Evolutionary conservation across 92 coral and sea anemone genomes (phyloP), one percentile per base, ranked within the genome.

Genomic region (Epizoanthus stellaris): DNA sequence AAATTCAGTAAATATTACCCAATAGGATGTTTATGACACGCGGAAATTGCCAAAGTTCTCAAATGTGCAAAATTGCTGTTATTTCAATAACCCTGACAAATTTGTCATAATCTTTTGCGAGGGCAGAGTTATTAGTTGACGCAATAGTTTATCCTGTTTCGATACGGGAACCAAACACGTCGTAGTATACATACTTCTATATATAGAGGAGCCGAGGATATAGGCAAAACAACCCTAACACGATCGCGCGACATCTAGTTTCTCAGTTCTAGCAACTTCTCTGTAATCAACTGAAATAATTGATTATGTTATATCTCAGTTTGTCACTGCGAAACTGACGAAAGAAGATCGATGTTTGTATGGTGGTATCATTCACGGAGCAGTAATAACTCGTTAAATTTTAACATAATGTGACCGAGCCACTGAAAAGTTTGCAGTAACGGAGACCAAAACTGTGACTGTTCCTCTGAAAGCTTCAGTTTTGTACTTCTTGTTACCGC

Each of bases 331-430:
- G 14, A 43, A 45, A 45, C 58, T 30, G 34, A 79, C 58, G 17
- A 36, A 61, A 62, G 3, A 16, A 70, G 12, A 4, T 19, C 38
- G 20, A 49, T 2, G 56, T 49, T 30, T 15, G 23, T 17, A 79
- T 4, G 83, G 71, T 79, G 72, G 83, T 70, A 19, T 13, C 15
- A 79, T 79, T 79, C 71, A 40, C 14, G 4, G 42, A 63, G 1
- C 49, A 38, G 42, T n/a, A 60, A 40, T 40, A 25, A 4, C 77
- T 43, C 77, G 83, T 79, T 79, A 79, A 79, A 63, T 10, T 61
- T 79, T 79, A 63, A 79, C 83, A 79, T 63, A 79, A 79, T 79
- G 83, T 79, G 83, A 53, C 40, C 60, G 36, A 70, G 45, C 40
- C 30, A 40, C 71, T 43, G 70, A 30, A 62, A 57, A 60, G 34